Evolutionary conservation across 2,797 vertebrate species (phyloP).

Genomic region (Siniperca undulata): DNA sequence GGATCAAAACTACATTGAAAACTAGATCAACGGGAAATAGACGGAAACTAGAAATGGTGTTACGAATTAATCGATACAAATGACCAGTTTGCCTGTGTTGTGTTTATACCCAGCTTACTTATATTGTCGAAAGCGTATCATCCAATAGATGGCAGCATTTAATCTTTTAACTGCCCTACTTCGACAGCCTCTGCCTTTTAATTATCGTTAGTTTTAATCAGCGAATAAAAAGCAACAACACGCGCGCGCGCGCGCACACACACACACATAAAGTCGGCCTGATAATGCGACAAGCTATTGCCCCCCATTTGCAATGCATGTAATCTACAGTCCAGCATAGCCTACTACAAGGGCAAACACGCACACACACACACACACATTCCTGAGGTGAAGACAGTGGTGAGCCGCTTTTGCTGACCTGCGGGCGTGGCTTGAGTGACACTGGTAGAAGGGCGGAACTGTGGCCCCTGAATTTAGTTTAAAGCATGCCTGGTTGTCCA

Average conservation of each 20-base stretch:
- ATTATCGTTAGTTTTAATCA: background rate
- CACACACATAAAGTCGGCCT: background rate
- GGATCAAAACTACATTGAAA: background rate
- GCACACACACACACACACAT: constrained; percentile 1
- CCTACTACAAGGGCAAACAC: background rate
- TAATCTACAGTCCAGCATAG: too few species aligned
- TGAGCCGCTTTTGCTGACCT: background rate
- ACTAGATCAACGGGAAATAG: accelerated
- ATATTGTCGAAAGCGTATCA: background rate
- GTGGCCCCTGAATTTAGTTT: constrained; percentile 56
- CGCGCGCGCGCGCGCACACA: too few species aligned
- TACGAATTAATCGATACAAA: background rate
- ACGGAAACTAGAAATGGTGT: background rate
- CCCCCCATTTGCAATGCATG: too few species aligned
- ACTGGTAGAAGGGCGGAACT: constrained; percentile 67
- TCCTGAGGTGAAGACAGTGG: background rate
- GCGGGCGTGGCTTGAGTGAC: constrained; percentile 74
- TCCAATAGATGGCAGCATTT: constrained; percentile 51
- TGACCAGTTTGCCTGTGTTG: background rate
- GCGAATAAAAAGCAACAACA: too few species aligned
- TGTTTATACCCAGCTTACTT: background rate
- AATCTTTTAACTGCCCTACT: too few species aligned
- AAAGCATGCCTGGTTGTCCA: constrained; percentile 59
- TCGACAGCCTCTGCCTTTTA: background rate
- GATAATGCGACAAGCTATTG: too few species aligned